Evolutionary conservation across 2,113 vertebrate species (phyloP).

Genomic region (Rafetus swinhoei): DNA sequence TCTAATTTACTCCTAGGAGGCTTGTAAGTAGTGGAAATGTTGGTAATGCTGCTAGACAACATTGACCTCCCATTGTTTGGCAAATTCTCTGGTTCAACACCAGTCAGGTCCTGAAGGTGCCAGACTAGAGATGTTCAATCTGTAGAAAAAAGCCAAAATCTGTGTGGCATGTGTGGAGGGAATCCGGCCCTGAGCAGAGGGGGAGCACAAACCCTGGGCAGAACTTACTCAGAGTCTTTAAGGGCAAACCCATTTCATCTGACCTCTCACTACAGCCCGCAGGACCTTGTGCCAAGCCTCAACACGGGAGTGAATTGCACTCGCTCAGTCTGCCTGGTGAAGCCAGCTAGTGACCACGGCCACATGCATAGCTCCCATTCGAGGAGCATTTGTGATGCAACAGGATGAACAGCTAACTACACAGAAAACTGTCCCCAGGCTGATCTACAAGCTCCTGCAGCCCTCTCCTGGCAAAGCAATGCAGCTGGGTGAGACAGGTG

Average conservation of each 20-base stretch:
- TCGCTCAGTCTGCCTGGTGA: background rate
- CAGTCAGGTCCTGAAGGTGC: too few species aligned
- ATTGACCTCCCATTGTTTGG: too few species aligned
- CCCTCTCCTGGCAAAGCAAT: background rate
- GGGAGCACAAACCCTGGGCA: background rate
- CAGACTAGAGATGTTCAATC: too few species aligned
- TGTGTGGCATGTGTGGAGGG: slow-evolving; percentile 6
- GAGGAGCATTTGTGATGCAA: background rate
- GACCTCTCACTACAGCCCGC: background rate
- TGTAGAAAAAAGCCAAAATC: background rate
- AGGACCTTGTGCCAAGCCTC: background rate
- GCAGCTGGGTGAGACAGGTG: background rate
- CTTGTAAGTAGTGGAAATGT: too few species aligned
- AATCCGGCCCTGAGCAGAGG: background rate
- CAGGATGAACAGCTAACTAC: background rate
- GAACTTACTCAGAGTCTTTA: background rate
- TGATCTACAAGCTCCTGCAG: background rate
- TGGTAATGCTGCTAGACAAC: too few species aligned
- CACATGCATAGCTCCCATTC: too few species aligned
- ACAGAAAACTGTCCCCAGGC: background rate
- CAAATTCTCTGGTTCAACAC: too few species aligned
- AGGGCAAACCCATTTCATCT: background rate
- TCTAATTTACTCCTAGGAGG: too few species aligned
- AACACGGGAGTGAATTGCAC: slow-evolving; percentile 39
- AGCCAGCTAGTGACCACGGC: background rate